These are phyloP conservation scores for Setipinna tenuifilis DNA, from an alignment of 2,797 vertebrate genomes.

Conservation along the genomic window DNA sequence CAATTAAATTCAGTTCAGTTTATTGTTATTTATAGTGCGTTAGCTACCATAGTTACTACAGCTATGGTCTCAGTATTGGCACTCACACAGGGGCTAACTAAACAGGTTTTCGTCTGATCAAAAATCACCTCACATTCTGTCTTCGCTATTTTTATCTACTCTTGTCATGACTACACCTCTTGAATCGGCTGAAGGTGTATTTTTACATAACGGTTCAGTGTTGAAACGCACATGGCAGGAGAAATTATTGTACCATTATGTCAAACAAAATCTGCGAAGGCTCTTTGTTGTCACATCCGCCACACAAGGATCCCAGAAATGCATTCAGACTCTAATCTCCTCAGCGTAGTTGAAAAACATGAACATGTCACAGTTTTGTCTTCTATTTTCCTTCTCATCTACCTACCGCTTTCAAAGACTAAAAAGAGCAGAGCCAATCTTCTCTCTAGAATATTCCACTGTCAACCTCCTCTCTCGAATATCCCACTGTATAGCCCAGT, in stretches of 20 bases:
- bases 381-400: not conserved
- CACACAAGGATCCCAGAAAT: not conserved
- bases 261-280: not conserved
- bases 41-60: too few species aligned
- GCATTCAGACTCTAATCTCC: not conserved
- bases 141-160: not conserved
- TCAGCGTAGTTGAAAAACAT: not conserved
- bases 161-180: not conserved
- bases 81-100: not conserved
- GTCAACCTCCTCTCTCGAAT: too few species aligned
- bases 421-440: not conserved
- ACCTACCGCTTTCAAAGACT: not conserved
- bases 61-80: not conserved
- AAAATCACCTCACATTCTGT: not conserved
- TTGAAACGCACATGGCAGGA: not conserved
- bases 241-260: not conserved
- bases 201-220: not conserved
- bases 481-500: not conserved
- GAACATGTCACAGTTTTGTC: not conserved
- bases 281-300: not conserved
- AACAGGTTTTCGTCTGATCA: not conserved
- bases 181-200: not conserved
- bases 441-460: not conserved
- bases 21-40: too few species aligned
- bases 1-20: too few species aligned